Base-by-base conservation (phyloP, 2,113 vertebrate genomes). In the Columbina picui region DNA sequence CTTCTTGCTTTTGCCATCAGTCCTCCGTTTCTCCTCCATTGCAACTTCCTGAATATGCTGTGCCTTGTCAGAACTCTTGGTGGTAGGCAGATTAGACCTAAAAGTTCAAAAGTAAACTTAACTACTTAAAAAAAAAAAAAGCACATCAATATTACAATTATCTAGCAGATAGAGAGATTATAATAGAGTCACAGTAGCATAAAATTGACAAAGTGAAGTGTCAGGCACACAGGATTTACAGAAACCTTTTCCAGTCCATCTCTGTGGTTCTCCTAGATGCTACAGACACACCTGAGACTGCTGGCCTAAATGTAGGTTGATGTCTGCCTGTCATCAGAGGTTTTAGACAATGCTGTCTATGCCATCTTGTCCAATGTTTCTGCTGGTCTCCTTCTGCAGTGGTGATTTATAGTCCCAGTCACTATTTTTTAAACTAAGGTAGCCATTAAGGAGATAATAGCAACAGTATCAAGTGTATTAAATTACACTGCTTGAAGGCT, bases 401-500 rank as follows among this genome's bases (percentile, higher is more conserved):
- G 17, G 21, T 60, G 74, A 64, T 65, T 80, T 69, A 65, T 63
- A 73, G 50, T 80, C 19, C 65, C 23, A 68, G 29, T 74, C 57
- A 34, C 23, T 68, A 52, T 63, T 75, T 87, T 89, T 91, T 60
- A 68, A 84, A 57, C 39, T 76, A 70, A 83, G 91, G 30, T 34
- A 89, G 23, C 26, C 43, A 59, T 77, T 70, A 82, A 82, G 75
- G 85, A 96, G 80, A 79, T 60, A 96, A 57, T 74, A 97, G 88
- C 43, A 96, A 78, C 41, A 76, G 61, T 92, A 96, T 93, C 55
- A 90, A 95, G n/a, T n/a, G 68, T 89, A 94, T 86, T 96, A 95
- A 96, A 96, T 86, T 67, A 74, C 11, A 68, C n/a, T n/a, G 38
- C 23, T 68, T 81, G 89, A 91, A 94, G 70, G 47, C 25, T 90